Evolutionary conservation across 2,113 vertebrate species (phyloP), one percentile per base, ranked within the genome.

Genomic region (Leucopsar rothschildi): DNA sequence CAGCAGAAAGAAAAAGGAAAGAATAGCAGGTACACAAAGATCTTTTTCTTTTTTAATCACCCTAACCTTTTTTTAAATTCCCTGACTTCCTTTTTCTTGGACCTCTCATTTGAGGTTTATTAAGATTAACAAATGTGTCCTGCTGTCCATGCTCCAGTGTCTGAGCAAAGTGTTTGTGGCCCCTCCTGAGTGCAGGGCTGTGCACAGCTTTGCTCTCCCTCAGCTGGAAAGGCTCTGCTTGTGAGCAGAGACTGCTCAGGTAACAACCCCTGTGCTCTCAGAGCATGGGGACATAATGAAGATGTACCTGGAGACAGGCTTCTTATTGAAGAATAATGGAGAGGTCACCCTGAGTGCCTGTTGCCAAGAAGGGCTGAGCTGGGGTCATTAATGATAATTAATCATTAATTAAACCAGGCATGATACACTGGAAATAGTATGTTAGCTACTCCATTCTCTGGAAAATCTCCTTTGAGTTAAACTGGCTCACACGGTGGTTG

Each of bases 301-400:
- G 77, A 50, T 28, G 68, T 15, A 84, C 80, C 88, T 92, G 68
- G 59, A 91, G 73, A 80, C 1, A 28, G 63, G 27, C 29, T 82
- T 33, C 81, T 45, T 12, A 22, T 12, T 91, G 60, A 80, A 63
- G 63, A 87, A 3, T 61, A 87, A 83, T 63, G 68, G 35, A 90
- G 61, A 79, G 75, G 59, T 91, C 82, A 79, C 47, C 60, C 70
- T 15, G 31, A 33, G 45, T n/a, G 85, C 82, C 71, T 91, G 5
- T 28, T 88, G 75, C 87, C 81, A 68, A 88, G 85, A 79, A 69
- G 40, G 79, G 86, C 69, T 61, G 82, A 94, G 75, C 55, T 31
- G n/a, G 19, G 91, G 85, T 90, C 95, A 88, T 92, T 94, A 95
- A 88, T 94, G 82, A 91, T 73, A 94, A 95, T 78, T 87, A 93